Evolutionary conservation across 2,888 invertebrate genomes (phyloP), one percentile per base, ranked within the genome.

Genomic region (Lasioglossum morio): DNA sequence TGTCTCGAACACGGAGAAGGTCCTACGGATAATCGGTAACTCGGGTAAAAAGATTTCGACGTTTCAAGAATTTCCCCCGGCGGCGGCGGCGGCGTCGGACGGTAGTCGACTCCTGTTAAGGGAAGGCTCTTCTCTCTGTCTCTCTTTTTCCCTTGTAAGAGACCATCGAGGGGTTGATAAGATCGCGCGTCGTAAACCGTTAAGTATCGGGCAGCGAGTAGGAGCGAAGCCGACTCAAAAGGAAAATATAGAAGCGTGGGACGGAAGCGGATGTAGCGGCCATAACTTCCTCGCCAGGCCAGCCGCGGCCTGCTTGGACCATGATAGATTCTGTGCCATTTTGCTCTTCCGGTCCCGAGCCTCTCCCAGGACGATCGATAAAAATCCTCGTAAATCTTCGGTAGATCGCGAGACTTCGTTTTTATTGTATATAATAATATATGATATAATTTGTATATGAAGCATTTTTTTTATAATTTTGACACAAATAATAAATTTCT

Each of bases 251-350:
- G 93, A 92, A 92, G 93, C 94, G 94, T 94, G 95, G 94, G 95
- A 95, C 94, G 95, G 94, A 94, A 95, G 90, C 95, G 94, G 95
- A 95, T 95, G 95, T 92, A 93, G 86, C 79, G 85, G 89, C 88
- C 69, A 85, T 90, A 91, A 91, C 91, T 90, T 87, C 84, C 87
- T 85, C 86, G 60, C 78, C 81, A 63, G 81, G 74, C 53, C 81
- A 73, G 79, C 60, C 83, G 79, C 57, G 79, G 82, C 81, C 72
- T 66, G 78, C 37, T 83, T 79, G 84, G 80, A 86, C 88, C 83
- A n/a, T 74, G 79, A 85, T 86, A 77, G 81, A 87, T 83, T 80
- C 84, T 84, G 79, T 34, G 72, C 14, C 48, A 34, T 76, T 23
- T 27, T 27, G 37, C 72, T 82, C 77, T 66, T 78, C 53, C 53